These are phyloP conservation scores for Stenodema calcarata DNA, from an alignment of 2,888 invertebrate genomes.

Conservation along the genomic window DNA sequence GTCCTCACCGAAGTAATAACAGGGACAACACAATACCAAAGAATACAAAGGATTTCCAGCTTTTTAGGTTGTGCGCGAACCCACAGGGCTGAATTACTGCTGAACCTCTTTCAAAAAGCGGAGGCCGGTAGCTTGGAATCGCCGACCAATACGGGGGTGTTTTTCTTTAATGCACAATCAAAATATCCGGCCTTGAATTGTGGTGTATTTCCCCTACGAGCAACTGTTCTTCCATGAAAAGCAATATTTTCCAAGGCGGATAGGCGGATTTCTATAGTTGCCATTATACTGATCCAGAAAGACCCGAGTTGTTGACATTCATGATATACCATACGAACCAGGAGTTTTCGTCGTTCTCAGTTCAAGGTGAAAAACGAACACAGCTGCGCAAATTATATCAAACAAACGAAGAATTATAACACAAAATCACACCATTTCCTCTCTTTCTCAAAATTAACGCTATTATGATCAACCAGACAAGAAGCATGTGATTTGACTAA, in stretches of 20 bases:
- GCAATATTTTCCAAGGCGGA: neutral
- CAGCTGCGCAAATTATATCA: too few relatives aligned
- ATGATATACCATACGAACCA: too few relatives aligned
- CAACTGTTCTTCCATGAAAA: neutral
- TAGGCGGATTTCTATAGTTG: too few relatives aligned
- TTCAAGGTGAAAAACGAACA: too few relatives aligned
- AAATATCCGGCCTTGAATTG: neutral
- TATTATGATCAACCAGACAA: too few relatives aligned
- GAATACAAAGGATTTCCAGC: neutral
- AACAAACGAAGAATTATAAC: too few relatives aligned
- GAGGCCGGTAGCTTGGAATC: neutral
- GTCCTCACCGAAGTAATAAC: constrained; percentile 1
- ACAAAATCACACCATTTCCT: too few relatives aligned
- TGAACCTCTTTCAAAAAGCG: neutral
- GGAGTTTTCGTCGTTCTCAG: too few relatives aligned
- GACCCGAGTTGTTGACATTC: too few relatives aligned
- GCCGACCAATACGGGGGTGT: neutral
- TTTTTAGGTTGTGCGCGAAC: neutral
- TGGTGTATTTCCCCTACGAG: neutral
- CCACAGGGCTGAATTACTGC: neutral
- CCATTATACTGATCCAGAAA: too few relatives aligned
- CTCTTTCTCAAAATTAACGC: too few relatives aligned
- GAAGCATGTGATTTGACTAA: too few relatives aligned
- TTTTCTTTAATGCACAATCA: neutral
- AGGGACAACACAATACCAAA: neutral